A percentile compares a stretch with the other conserved stretches of the same genome.
These are phyloP conservation scores for Neopipo cinnamomea DNA, from an alignment of 2,113 vertebrate genomes.

Conservation along the genomic window DNA sequence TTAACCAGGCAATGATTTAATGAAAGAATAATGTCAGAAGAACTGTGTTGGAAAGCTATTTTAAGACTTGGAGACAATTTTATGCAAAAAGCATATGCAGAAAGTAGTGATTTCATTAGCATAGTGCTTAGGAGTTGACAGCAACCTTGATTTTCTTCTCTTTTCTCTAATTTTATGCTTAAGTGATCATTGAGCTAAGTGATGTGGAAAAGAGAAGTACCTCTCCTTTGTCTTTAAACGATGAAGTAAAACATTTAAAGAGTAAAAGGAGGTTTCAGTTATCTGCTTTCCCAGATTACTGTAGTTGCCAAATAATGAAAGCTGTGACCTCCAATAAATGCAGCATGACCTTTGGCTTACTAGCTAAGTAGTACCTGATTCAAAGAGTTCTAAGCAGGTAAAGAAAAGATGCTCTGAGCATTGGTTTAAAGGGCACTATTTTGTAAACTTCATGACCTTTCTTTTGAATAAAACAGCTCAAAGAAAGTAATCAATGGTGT, in stretches of 20 bases:
- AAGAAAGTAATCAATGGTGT: background rate
- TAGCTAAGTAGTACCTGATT: background rate
- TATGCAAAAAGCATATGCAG: conserved; percentile 36
- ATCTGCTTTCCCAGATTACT: background rate
- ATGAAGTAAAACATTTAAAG: conserved; percentile 13
- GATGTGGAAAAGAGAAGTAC: conserved; percentile 35
- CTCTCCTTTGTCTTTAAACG: conserved; percentile 41
- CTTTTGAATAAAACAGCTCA: background rate
- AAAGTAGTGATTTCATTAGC: conserved; percentile 63
- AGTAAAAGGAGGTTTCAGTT: background rate
- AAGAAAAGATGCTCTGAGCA: background rate
- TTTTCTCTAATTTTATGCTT: conserved; percentile 67
- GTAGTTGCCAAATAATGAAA: background rate
- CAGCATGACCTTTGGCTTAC: background rate
- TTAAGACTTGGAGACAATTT: conserved; percentile 62
- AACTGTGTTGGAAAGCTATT: conserved; percentile 58
- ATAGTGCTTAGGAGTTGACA: conserved; percentile 54
- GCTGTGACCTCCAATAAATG: background rate
- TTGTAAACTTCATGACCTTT: background rate
- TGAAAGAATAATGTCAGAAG: conserved; percentile 67
- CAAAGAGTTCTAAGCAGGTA: background rate
- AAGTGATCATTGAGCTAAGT: conserved; percentile 57
- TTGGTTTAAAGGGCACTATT: background rate
- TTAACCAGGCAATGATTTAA: conserved; percentile 67
- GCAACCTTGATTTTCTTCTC: conserved; percentile 45